Conservation (phyloP, 2,888 invertebrate species). For the Sphaerophoria taeniata region DNA sequence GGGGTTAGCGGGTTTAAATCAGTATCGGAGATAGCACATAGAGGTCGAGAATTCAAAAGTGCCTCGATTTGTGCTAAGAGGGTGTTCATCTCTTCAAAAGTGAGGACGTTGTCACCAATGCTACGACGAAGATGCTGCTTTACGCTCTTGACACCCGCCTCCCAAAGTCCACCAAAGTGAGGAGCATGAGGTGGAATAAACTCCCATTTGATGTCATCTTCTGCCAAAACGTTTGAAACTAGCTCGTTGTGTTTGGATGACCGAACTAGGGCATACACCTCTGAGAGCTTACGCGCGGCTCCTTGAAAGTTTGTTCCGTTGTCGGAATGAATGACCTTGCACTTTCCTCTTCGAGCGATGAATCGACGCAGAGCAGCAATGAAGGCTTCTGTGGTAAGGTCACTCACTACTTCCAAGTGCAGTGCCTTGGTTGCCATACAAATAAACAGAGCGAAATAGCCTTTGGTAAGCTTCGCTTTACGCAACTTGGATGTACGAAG, state of each 20-base stretch:
- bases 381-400: slow-evolving; percentile 9
- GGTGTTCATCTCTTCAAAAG: slow-evolving; percentile 59
- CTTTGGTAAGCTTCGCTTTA: slow-evolving; percentile 31
- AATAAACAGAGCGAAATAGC: slow-evolving; percentile 24
- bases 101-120: slow-evolving; percentile 42
- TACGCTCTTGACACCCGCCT: not conserved
- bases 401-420: slow-evolving; percentile 24
- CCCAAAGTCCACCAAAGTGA: slow-evolving; percentile 25
- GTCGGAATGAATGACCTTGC: slow-evolving; percentile 31
- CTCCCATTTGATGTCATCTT: slow-evolving; percentile 5
- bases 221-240: not conserved
- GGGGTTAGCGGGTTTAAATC: slow-evolving; percentile 47
- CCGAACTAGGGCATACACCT: not conserved
- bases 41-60: too few species aligned
- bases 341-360: slow-evolving; percentile 36
- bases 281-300: not conserved
- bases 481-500: not conserved
- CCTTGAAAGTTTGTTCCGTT: slow-evolving; percentile 39
- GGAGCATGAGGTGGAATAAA: slow-evolving; percentile 27
- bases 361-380: slow-evolving; percentile 8
- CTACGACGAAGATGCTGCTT: slow-evolving; percentile 55
- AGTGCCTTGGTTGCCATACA: slow-evolving; percentile 37
- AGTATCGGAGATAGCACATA: too few species aligned
- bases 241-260: not conserved
- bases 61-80: slow-evolving; percentile 67